These are phyloP conservation scores for Plebejus argus DNA, from an alignment of 2,888 invertebrate species.

Conservation along the genomic window DNA sequence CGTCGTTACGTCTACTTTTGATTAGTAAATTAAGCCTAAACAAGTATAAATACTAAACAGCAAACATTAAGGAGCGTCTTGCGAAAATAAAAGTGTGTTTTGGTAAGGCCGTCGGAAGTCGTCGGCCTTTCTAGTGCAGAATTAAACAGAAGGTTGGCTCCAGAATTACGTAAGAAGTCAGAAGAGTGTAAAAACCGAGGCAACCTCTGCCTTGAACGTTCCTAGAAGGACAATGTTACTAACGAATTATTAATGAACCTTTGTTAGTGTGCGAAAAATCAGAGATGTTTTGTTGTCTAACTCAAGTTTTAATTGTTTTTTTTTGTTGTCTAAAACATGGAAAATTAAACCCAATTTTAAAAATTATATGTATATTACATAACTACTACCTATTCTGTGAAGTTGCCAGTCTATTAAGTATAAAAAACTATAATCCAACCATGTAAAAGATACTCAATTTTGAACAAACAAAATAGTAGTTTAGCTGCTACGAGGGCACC, in stretches of 20 bases:
- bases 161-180: background rate
- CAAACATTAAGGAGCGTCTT: background rate
- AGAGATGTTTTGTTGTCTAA: constrained; percentile 3
- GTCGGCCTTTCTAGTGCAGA: constrained; percentile 5
- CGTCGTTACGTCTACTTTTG: too few relatives aligned
- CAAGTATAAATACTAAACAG: background rate
- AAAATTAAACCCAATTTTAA: background rate
- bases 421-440: too few relatives aligned
- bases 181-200: background rate
- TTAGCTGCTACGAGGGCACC: too few relatives aligned
- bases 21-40: too few relatives aligned
- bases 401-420: too few relatives aligned
- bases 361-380: background rate
- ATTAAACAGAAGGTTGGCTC: constrained; percentile 14
- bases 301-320: background rate
- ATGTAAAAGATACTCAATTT: too few relatives aligned
- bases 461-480: too few relatives aligned
- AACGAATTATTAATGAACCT: background rate
- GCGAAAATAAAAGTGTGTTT: background rate
- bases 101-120: background rate
- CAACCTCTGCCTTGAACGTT: constrained; percentile 5
- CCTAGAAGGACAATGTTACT: background rate
- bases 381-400: too few relatives aligned
- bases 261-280: constrained; percentile 7
- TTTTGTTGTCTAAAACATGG: background rate